phyloP scores from a whole-genome alignment of 1,140 invertebrate genomes.

The Maconellicoccus hirsutus region DNA sequence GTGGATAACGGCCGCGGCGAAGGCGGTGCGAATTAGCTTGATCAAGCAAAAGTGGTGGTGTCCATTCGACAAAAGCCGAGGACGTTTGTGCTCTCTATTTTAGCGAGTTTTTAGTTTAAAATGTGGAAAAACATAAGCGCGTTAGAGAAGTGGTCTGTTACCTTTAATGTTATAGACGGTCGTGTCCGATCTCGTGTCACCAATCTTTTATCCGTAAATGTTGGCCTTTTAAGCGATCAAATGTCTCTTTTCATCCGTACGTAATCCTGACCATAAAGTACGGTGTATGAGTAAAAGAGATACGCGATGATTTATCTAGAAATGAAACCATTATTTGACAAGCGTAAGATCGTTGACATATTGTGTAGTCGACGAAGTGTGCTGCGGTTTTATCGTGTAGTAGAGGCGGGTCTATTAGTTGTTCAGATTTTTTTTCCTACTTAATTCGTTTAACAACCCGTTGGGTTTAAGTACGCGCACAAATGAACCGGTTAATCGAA shows the following conservation, averaged over 20 bases:
- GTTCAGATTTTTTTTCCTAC: too few species aligned
- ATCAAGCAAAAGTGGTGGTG: neutral
- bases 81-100: neutral
- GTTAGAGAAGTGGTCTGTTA: constrained; percentile 3
- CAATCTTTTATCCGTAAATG: constrained; percentile 5
- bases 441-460: too few species aligned
- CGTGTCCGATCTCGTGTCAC: constrained; percentile 6
- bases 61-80: neutral
- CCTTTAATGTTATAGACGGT: neutral
- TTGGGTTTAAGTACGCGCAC: too few species aligned
- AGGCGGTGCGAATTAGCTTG: neutral
- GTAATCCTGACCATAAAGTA: neutral
- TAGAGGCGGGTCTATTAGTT: too few species aligned
- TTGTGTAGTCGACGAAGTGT: too few species aligned
- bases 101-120: neutral
- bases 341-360: too few species aligned
- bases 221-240: constrained; percentile 7
- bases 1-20: neutral
- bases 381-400: too few species aligned
- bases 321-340: too few species aligned
- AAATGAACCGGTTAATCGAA: too few species aligned
- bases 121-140: neutral
- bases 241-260: neutral
- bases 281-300: too few species aligned
- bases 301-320: too few species aligned